These are phyloP conservation scores for Conchocele bisecta DNA, from an alignment of 2,888 invertebrate species.

Conservation along the genomic window DNA sequence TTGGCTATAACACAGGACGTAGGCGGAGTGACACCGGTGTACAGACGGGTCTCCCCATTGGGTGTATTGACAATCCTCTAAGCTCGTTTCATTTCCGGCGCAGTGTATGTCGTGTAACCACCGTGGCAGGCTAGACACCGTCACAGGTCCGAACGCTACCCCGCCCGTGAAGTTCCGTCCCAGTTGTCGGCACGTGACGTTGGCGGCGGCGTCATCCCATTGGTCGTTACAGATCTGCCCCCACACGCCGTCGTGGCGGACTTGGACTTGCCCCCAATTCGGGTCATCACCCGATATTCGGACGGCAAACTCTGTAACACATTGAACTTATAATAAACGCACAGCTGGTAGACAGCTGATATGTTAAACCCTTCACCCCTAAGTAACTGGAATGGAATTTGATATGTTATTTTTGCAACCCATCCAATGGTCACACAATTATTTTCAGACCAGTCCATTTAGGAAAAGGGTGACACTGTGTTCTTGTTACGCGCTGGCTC, in stretches of 20 bases:
- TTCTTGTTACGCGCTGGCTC: no score
- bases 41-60: slow-evolving; percentile 62
- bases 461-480: no score
- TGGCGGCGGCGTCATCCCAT: slow-evolving; percentile 87
- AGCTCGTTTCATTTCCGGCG: slow-evolving; percentile 65
- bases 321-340: no score
- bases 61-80: slow-evolving; percentile 62
- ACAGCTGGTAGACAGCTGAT: no score
- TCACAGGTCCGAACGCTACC: slow-evolving; percentile 60
- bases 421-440: no score
- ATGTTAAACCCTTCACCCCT: no score
- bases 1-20: slow-evolving; percentile 66
- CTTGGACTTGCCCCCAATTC: slow-evolving; percentile 84
- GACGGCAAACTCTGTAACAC: slow-evolving; percentile 65
- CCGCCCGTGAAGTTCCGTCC: slow-evolving; percentile 68
- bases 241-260: slow-evolving; percentile 88
- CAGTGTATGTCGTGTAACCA: slow-evolving; percentile 84
- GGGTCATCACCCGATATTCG: slow-evolving; percentile 60
- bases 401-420: no score
- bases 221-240: slow-evolving; percentile 90
- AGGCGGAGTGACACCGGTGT: slow-evolving; percentile 55
- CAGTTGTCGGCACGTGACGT: slow-evolving; percentile 83
- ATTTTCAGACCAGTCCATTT: no score
- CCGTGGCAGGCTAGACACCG: slow-evolving; percentile 54
- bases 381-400: no score